These are phyloP conservation scores for Umimayanthus kanabou DNA, from an alignment of 92 coral and sea anemone species.

Conservation along the genomic window DNA sequence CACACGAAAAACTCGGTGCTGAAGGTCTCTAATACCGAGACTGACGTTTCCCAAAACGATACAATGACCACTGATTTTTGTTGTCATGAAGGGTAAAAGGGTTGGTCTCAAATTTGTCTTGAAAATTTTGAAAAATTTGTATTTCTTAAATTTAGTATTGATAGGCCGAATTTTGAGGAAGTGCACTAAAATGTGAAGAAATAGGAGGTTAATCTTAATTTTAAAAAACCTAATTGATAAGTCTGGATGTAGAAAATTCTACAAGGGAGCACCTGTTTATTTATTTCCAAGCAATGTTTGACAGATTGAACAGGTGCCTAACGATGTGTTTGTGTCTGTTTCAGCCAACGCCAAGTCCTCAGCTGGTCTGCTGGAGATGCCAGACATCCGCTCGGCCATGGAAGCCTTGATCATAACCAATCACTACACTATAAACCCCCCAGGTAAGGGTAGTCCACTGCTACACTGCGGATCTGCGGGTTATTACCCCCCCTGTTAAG, in stretches of 20 bases:
- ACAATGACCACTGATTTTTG: neutral
- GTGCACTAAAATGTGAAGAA: too few species aligned
- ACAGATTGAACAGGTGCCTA: neutral
- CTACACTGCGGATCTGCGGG: too few species aligned
- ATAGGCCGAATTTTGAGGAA: too few species aligned
- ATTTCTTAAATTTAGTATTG: too few species aligned
- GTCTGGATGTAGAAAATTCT: too few species aligned
- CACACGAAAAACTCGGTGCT: too few species aligned
- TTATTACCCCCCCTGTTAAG: too few species aligned
- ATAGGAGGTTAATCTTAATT: too few species aligned
- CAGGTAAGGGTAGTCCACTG: conserved; percentile 64
- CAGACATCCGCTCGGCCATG: conserved; percentile 96
- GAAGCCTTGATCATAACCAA: conserved; percentile 96
- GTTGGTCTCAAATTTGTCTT: neutral
- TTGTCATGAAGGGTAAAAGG: neutral
- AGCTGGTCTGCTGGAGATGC: conserved; percentile 96
- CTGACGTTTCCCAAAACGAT: neutral
- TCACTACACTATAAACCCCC: conserved; percentile 96
- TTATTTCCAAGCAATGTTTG: too few species aligned
- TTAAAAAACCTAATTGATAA: too few species aligned
- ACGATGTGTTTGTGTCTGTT: conserved; percentile 7
- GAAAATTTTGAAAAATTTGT: too few species aligned
- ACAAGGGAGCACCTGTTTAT: too few species aligned
- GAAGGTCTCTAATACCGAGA: neutral
- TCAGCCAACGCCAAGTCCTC: conserved; percentile 97